Base-by-base conservation (phyloP, 1,140 invertebrate species). In the Polypedilum vanderplanki region DNA sequence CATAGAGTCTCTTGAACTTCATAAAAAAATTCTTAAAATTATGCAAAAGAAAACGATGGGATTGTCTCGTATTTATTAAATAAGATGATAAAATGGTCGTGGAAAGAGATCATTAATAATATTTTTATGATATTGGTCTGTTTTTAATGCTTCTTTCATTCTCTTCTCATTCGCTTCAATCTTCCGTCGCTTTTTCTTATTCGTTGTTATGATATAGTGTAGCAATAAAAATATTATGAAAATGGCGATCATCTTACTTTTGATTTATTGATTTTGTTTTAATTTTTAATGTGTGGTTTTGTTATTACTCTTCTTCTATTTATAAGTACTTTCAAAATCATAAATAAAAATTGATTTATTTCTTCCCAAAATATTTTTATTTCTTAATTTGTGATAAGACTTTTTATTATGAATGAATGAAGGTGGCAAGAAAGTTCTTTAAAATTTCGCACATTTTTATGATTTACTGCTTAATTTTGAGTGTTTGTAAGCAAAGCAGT, bases 181-280 rank as follows among this genome's bases (percentile, higher is more conserved):
- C 65, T 22, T 17, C 65, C 65, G 65, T 70, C 65, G 65, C 65
- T n/a, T 70, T 67, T 67, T 70, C 18, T 57, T 57, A 15, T 57
- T 57, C 46, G 46, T 57, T 46, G 41, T 46, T 57, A 57, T 57
- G 46, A 57, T 57, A 57, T 15, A 57, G 46, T 57, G 46, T 1
- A n/a, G 46, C 46, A 57, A 57, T 57, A 57, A 57, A 57, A 57
- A 57, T n/a, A 57, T 57, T 57, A 57, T 33, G 24, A 57, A 57
- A 57, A 57, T 57, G 46, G 46, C 46, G 46, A 57, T 57, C 46
- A 57, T 57, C 46, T 57, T n/a, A n/a, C 46, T 57, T 57, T 33
- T 33, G 24, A 33, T 33, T 33, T 33, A 33, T 33, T 33, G 24
- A 33, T 3, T n/a, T n/a, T 33, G 24, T 33, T 33, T 33, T 33